Conservation (phyloP, 1,140 invertebrate species). For the Aleiodes sp. region DNA sequence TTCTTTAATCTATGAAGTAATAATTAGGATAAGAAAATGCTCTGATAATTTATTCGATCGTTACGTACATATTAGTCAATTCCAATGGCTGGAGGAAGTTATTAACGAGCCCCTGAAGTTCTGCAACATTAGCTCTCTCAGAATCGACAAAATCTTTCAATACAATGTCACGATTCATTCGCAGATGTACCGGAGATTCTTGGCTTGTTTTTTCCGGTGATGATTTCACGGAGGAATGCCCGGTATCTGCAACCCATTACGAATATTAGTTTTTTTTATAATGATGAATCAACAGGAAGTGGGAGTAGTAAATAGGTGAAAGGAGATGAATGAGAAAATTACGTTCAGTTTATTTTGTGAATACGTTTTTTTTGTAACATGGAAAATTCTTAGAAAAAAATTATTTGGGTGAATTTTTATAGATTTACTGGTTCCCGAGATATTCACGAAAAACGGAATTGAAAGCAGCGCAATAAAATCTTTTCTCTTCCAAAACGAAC, state of each 20-base stretch:
- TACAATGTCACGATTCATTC: slow-evolving; percentile 80
- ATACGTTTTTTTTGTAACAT: no score
- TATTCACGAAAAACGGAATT: no score
- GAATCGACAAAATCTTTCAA: slow-evolving; percentile 93
- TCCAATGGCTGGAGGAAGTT: slow-evolving; percentile 87
- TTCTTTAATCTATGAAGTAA: slow-evolving; percentile 74
- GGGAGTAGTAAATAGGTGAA: neutral
- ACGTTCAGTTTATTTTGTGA: no score
- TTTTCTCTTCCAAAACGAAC: no score
- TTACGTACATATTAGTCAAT: slow-evolving; percentile 84
- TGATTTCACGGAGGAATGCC: slow-evolving; percentile 67
- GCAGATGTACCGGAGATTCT: slow-evolving; percentile 69
- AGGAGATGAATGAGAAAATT: no score
- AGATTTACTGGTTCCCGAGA: no score
- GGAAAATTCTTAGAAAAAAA: no score
- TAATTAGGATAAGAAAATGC: neutral
- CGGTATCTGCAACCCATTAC: slow-evolving; percentile 58
- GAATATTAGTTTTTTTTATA: neutral
- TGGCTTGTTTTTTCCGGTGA: slow-evolving; percentile 71
- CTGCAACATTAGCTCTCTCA: slow-evolving; percentile 87
- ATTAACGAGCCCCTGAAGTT: slow-evolving; percentile 84
- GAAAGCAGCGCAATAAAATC: no score
- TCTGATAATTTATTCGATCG: slow-evolving; percentile 2
- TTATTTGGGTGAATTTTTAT: no score
- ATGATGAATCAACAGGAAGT: neutral